These are phyloP conservation scores for Globia sparganii DNA, from an alignment of 2,888 invertebrate genomes.

Conservation along the genomic window DNA sequence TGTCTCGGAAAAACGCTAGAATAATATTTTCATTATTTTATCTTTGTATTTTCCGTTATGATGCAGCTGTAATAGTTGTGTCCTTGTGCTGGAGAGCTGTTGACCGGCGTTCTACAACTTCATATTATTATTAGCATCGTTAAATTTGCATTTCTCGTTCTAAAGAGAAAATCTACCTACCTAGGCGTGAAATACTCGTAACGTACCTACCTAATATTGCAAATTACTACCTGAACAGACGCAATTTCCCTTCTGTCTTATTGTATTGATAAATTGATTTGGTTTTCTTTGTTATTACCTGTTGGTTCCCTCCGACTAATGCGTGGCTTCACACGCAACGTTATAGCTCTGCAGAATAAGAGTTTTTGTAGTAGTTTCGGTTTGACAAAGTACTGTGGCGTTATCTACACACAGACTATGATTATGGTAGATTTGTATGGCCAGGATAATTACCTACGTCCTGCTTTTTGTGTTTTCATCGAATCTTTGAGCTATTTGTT, in stretches of 20 bases:
- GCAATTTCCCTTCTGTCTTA: constrained; percentile 26
- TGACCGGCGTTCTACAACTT: constrained; percentile 25
- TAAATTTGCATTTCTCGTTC: constrained; percentile 51
- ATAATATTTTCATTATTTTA: constrained; percentile 44
- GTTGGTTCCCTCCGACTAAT: constrained; percentile 4
- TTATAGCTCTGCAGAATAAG: neutral
- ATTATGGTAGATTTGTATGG: neutral
- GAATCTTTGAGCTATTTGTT: neutral
- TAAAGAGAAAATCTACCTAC: constrained; percentile 31
- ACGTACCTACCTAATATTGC: neutral
- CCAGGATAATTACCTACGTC: neutral
- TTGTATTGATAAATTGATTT: constrained; percentile 31
- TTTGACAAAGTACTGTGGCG: neutral
- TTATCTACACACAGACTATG: neutral
- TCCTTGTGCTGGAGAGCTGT: constrained; percentile 42
- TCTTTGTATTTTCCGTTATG: constrained; percentile 35
- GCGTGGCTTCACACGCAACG: neutral
- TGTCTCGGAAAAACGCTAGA: constrained; percentile 48
- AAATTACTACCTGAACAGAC: constrained; percentile 3
- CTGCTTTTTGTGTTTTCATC: neutral
- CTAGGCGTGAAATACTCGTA: neutral
- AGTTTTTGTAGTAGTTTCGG: neutral
- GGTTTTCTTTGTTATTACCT: constrained; percentile 24
- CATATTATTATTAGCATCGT: constrained; percentile 54
- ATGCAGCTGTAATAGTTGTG: constrained; percentile 26